phyloP scores from a whole-genome alignment of 2,113 vertebrate species.

The Abramis brama region DNA sequence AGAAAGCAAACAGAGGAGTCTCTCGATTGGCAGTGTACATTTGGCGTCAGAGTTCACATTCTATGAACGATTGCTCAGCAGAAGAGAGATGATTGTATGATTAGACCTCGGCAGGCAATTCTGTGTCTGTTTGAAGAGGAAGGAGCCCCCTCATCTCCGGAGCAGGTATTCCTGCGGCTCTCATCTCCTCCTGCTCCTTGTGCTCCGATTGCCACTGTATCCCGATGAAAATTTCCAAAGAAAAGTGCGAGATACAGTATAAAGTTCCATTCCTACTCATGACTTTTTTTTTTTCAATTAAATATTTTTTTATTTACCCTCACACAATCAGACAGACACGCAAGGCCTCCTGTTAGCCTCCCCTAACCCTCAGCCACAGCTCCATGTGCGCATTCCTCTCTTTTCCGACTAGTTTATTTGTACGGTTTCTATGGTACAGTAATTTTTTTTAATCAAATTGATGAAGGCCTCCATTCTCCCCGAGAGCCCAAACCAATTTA shows the following conservation, averaged over 20 bases:
- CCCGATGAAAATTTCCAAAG: constrained; percentile 56
- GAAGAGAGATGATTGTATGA: constrained; percentile 77
- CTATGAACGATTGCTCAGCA: constrained; percentile 69
- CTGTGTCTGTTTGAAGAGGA: constrained; percentile 69
- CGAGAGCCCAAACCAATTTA: constrained; percentile 98
- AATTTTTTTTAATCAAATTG: constrained; percentile 99
- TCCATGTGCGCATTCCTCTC: constrained; percentile 70
- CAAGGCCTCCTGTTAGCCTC: constrained; percentile 22
- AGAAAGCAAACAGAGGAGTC: constrained; percentile 44
- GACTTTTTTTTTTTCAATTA: constrained; percentile 8
- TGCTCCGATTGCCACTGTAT: constrained; percentile 16
- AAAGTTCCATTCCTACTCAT: constrained; percentile 41
- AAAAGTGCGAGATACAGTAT: constrained; percentile 59
- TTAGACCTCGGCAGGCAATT: constrained; percentile 76
- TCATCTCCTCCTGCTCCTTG: constrained; percentile 49
- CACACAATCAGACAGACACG: constrained; percentile 29
- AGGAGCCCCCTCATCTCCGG: constrained; percentile 71
- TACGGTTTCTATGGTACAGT: constrained; percentile 92
- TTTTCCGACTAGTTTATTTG: constrained; percentile 84
- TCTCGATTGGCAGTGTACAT: constrained; percentile 36
- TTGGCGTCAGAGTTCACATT: constrained; percentile 30
- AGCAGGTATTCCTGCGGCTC: constrained; percentile 32
- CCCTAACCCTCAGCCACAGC: constrained; percentile 4
- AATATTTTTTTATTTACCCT: constrained; percentile 14
- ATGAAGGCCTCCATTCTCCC: constrained; percentile 88